These are phyloP conservation scores for Micrastur ruficollis DNA, from an alignment of 2,797 vertebrate genomes.

Conservation along the genomic window DNA sequence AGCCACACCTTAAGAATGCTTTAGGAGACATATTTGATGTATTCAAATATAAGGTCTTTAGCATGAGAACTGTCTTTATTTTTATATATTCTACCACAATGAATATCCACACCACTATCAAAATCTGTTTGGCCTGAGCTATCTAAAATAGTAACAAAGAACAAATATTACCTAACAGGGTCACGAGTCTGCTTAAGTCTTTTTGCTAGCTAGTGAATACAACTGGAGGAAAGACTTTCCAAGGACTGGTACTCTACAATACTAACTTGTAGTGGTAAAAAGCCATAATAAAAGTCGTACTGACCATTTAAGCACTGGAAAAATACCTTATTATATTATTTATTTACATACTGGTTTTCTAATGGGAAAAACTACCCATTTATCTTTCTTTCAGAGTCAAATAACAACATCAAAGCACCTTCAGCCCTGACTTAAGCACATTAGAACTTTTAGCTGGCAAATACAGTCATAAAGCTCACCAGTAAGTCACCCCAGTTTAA, in stretches of 20 bases:
- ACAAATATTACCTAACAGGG: neutral
- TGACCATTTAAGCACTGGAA: neutral
- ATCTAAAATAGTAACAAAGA: neutral
- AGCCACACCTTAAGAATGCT: neutral
- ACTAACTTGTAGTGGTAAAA: neutral
- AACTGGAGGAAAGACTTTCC: neutral
- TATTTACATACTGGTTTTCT: neutral
- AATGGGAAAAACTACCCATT: neutral
- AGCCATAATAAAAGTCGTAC: neutral
- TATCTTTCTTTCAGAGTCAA: slow-evolving; percentile 6
- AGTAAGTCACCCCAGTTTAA: slow-evolving; percentile 42
- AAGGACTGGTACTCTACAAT: neutral
- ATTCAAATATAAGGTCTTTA: neutral
- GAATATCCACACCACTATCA: neutral
- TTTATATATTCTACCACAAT: neutral
- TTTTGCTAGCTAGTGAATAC: neutral
- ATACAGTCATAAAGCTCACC: neutral
- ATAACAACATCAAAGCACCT: neutral
- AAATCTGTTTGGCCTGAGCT: neutral
- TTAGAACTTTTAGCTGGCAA: slow-evolving; percentile 14
- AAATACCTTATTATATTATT: neutral
- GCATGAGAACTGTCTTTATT: neutral
- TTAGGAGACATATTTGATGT: neutral
- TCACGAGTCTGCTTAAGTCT: neutral
- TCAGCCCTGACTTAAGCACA: slow-evolving; percentile 22